Conservation (phyloP, 2,797 vertebrate species). For the Momotus momota region DNA sequence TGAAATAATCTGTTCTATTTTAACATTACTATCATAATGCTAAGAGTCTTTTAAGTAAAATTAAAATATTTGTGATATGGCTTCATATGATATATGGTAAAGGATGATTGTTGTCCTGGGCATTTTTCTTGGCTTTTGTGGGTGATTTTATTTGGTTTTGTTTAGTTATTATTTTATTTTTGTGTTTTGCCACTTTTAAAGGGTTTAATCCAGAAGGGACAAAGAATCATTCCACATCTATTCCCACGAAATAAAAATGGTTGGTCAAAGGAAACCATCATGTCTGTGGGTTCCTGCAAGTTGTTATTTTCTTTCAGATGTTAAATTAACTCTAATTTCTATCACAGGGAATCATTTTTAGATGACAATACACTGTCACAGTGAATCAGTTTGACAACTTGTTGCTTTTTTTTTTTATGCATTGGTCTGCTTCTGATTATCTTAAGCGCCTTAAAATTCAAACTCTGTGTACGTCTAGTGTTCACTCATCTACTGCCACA, state of each 20-base stretch:
- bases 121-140: neutral
- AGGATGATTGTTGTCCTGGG: accelerated
- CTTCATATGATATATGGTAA: neutral
- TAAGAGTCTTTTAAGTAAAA: neutral
- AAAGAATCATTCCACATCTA: neutral
- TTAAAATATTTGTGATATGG: neutral
- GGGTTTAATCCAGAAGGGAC: neutral
- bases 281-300: neutral
- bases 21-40: neutral
- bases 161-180: neutral
- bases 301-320: neutral
- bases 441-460: neutral
- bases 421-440: neutral
- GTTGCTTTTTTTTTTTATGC: neutral
- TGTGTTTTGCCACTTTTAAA: neutral
- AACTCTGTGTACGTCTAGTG: neutral
- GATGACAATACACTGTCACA: neutral
- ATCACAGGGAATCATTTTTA: neutral
- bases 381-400: neutral
- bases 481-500: neutral
- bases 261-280: neutral
- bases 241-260: accelerated
- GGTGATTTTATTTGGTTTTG: neutral
- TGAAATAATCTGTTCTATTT: neutral
- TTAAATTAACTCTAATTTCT: neutral